Conservation (phyloP, 2,888 invertebrate species). For the Serrognathus titanus region DNA sequence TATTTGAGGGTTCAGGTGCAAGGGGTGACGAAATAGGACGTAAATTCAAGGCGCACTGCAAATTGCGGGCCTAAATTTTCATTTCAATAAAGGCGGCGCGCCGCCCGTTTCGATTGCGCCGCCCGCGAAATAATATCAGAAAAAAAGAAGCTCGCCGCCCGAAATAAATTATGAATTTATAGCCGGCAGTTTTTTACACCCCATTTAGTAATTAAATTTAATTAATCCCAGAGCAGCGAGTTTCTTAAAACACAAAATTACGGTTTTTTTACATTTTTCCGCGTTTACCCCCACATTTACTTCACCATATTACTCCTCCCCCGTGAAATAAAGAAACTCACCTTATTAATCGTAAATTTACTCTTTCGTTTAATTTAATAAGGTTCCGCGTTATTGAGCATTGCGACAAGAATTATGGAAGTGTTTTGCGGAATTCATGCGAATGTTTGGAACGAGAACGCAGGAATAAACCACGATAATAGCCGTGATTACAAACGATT, state of each 20-base stretch:
- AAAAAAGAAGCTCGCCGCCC: background rate
- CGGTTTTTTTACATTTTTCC: background rate
- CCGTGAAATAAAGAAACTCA: background rate
- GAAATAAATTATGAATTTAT: background rate
- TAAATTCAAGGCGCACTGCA: slow-evolving; percentile 26
- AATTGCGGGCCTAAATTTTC: slow-evolving; percentile 23
- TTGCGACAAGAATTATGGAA: too few species aligned
- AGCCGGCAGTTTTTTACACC: slow-evolving; percentile 28
- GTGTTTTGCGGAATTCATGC: too few species aligned
- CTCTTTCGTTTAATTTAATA: too few species aligned
- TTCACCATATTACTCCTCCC: background rate
- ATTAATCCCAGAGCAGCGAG: slow-evolving; percentile 30
- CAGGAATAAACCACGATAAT: too few species aligned
- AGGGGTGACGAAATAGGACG: slow-evolving; percentile 21
- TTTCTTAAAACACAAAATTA: slow-evolving; percentile 3
- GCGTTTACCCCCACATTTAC: background rate
- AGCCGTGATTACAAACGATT: too few species aligned
- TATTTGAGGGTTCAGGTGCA: slow-evolving; percentile 32
- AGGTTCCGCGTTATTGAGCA: too few species aligned
- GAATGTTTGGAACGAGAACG: too few species aligned
- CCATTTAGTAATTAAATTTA: slow-evolving; percentile 42
- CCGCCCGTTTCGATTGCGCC: background rate
- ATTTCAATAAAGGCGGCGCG: background rate
- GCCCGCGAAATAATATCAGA: background rate
- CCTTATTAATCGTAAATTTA: background rate